Base-by-base conservation (phyloP, 2,888 invertebrate species). In the Heliconius sara region DNA sequence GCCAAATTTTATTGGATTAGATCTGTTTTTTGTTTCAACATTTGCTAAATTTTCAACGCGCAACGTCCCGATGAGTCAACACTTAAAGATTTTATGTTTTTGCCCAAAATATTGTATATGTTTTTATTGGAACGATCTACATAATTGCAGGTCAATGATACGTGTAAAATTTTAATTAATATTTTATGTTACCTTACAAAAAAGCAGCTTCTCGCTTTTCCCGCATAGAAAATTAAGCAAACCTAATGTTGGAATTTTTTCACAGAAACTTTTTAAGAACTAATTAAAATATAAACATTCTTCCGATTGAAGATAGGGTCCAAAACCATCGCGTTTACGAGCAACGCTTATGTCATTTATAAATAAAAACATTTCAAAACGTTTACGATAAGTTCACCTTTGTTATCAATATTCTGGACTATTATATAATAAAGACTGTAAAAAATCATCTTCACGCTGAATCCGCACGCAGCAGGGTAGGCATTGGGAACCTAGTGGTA, bases 41-140 rank as follows among this genome's bases (percentile, higher is more conserved):
- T 73, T 34, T 73, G 16, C 13, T 60, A 60, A 73, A 73, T 60
- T 60, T 27, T n/a, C 60, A n/a, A 60, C 25, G 7, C 16, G 34
- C n/a, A 16, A 34, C 34, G n/a, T 60, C 34, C 34, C 73, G 73
- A 60, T 73, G 73, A 73, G 34, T 73, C 57, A 72, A 73, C 73
- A 13, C n/a, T 60, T 39, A 60, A 34, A 19, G 6, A 60, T 73
- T 60, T 73, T 16, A 70, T 70, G 47, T 70, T 70, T 47, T 70
- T 47, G 70, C 19, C 25, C 43, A 16, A 70, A 70, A 70, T 25
- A 43, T 25, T 30, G 12, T 60, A n/a, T 60, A 25, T 73, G 60
- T 73, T 60, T 60, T 73, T 34, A 39, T 73, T 60, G 34, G 10
- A 39, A 39, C 39, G 73, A 16, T 25, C 9, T 34, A 60, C 4